Evolutionary conservation across 2,113 vertebrate species (phyloP).

Genomic region (Trogon surrucura): DNA sequence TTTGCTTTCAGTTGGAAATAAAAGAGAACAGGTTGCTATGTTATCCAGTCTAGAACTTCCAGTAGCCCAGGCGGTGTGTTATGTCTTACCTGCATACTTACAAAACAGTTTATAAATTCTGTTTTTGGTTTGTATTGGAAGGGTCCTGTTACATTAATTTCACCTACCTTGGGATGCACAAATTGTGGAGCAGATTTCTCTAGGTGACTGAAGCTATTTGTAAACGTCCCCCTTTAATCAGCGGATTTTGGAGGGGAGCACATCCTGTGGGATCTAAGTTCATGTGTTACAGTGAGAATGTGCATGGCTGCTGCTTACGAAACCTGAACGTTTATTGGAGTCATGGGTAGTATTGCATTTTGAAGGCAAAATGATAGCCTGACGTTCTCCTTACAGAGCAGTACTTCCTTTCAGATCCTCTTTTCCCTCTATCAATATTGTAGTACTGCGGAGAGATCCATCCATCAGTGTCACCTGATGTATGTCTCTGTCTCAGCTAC

Average conservation of each 20-base stretch:
- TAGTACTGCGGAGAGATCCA: background rate
- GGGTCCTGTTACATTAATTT: background rate
- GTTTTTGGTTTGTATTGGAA: background rate
- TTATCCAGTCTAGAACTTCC: background rate
- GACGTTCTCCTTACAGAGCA: background rate
- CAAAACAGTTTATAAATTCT: background rate
- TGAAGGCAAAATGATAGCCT: background rate
- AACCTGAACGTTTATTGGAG: background rate
- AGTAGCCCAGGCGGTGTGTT: background rate
- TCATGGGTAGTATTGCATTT: background rate
- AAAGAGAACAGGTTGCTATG: background rate
- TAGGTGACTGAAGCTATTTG: background rate
- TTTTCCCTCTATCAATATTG: background rate
- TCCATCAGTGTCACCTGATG: background rate
- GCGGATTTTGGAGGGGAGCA: fast-evolving
- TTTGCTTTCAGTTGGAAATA: background rate
- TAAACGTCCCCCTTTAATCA: background rate
- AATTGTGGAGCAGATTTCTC: background rate
- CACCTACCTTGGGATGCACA: background rate
- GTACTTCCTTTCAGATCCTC: background rate
- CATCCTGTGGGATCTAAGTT: background rate
- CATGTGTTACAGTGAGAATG: background rate
- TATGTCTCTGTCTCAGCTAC: background rate
- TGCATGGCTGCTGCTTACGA: background rate
- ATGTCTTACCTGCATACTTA: background rate